A percentile compares a stretch with the other conserved stretches of the same genome.
Evolutionary conservation across 1,140 invertebrate species (phyloP).

Genomic region (Papilio dardanus): DNA sequence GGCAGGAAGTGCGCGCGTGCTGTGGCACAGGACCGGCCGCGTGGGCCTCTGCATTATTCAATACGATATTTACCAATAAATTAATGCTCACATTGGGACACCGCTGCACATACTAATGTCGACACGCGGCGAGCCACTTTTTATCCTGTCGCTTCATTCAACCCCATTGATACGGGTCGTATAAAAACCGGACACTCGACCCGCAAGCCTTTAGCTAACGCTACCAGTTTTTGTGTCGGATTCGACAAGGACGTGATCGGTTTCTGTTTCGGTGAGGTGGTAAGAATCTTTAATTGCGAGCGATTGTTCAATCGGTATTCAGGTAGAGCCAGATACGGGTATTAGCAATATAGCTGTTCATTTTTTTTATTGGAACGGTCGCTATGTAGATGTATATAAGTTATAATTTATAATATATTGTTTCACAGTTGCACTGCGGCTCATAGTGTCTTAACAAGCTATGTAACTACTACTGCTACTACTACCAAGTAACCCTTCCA

Average conservation of each 20-base stretch:
- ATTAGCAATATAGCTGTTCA: conserved; percentile 12
- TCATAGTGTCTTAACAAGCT: too few species aligned
- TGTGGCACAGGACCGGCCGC: conserved; percentile 47
- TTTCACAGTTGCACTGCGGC: too few species aligned
- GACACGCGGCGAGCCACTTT: conserved; percentile 75
- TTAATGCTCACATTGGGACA: conserved; percentile 76
- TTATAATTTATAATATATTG: not conserved
- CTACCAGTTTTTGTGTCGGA: conserved; percentile 61
- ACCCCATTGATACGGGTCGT: conserved; percentile 70
- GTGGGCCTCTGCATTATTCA: conserved; percentile 72
- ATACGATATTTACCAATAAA: conserved; percentile 77
- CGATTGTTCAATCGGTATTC: conserved; percentile 31
- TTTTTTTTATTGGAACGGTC: not conserved
- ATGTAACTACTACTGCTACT: too few species aligned
- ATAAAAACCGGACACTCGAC: conserved; percentile 66
- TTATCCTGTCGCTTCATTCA: conserved; percentile 66
- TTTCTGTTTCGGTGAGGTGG: conserved; percentile 67
- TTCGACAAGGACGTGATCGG: conserved; percentile 70
- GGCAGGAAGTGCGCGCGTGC: conserved; percentile 73
- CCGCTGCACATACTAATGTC: conserved; percentile 79
- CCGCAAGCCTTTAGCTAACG: conserved; percentile 61
- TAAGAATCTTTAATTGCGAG: conserved; percentile 63
- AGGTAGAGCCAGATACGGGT: not conserved
- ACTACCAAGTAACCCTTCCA: too few species aligned
- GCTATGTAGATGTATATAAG: not conserved